Conservation (phyloP, 1,140 invertebrate genomes). For the Heliconius nattereri region DNA sequence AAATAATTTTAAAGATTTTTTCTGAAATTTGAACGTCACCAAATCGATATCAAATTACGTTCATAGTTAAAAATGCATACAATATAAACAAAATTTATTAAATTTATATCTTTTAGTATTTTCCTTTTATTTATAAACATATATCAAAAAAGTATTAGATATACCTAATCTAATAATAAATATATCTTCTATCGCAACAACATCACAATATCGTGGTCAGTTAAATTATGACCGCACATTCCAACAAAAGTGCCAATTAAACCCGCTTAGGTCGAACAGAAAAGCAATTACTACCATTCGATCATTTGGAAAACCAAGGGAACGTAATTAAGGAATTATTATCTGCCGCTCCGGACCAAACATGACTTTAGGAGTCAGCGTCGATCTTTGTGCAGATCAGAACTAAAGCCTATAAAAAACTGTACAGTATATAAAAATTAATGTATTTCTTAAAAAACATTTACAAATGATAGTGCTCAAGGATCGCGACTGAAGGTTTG, state of each 20-base stretch:
- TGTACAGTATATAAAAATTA: neutral
- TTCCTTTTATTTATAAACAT: neutral
- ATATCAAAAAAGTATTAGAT: neutral
- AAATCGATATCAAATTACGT: too few relatives aligned
- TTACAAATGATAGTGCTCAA: neutral
- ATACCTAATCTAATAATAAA: too few relatives aligned
- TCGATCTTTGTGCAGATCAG: slow-evolving; percentile 36
- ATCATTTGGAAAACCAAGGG: slow-evolving; percentile 61
- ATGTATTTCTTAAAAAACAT: neutral
- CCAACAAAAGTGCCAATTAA: slow-evolving; percentile 49
- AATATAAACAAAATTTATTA: neutral
- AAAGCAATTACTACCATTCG: slow-evolving; percentile 67
- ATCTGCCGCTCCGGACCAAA: slow-evolving; percentile 49
- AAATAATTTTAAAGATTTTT: too few relatives aligned
- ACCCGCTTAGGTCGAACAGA: slow-evolving; percentile 56
- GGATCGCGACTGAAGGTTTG: neutral
- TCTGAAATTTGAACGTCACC: too few relatives aligned
- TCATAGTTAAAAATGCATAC: neutral
- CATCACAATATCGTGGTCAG: slow-evolving; percentile 29
- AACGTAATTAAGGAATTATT: slow-evolving; percentile 71
- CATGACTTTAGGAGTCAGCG: slow-evolving; percentile 51
- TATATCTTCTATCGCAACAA: slow-evolving; percentile 14
- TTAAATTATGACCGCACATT: slow-evolving; percentile 30
- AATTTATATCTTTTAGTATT: too few relatives aligned
- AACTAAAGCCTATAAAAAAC: neutral